Evolutionary conservation across 2,797 vertebrate genomes (phyloP).

Genomic region (Rhinatrema bivittatum): DNA sequence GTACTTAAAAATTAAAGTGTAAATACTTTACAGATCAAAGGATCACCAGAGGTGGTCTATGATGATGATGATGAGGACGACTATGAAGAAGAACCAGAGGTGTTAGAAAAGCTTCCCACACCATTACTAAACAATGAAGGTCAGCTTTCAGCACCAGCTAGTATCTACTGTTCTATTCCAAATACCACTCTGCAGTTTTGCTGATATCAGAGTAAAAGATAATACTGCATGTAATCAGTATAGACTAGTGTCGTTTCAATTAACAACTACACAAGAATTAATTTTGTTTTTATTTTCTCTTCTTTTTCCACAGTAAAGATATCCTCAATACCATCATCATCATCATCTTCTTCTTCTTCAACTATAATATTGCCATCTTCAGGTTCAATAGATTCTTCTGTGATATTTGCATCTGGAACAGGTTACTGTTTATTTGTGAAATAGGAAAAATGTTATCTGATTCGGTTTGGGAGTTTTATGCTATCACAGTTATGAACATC

Average conservation of each 20-base stretch:
- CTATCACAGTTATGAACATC: too few relatives aligned
- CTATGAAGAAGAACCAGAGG: constrained; percentile 38
- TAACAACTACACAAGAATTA: constrained; percentile 14
- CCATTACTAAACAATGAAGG: constrained; percentile 22
- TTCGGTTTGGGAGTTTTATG: too few relatives aligned
- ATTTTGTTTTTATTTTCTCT: background rate
- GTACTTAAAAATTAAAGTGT: too few relatives aligned
- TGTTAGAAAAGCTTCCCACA: constrained; percentile 2
- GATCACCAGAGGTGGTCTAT: constrained; percentile 12
- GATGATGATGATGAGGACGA: constrained; percentile 51
- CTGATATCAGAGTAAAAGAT: too few relatives aligned
- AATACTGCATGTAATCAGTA: too few relatives aligned
- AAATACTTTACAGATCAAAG: constrained; percentile 37
- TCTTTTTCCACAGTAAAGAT: too few relatives aligned
- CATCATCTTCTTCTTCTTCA: constrained; percentile 18
- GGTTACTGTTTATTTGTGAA: constrained; percentile 23
- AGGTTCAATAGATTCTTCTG: constrained; percentile 6
- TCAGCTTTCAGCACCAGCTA: constrained; percentile 19
- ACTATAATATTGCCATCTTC: constrained; percentile 28
- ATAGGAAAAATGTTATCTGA: too few relatives aligned
- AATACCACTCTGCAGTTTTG: too few relatives aligned
- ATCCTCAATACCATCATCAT: constrained; percentile 6
- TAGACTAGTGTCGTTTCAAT: too few relatives aligned
- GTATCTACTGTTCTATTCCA: background rate
- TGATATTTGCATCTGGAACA: constrained; percentile 3